Conservation (phyloP, 2,113 vertebrate genomes). For the Crotalus tigris region DNA sequence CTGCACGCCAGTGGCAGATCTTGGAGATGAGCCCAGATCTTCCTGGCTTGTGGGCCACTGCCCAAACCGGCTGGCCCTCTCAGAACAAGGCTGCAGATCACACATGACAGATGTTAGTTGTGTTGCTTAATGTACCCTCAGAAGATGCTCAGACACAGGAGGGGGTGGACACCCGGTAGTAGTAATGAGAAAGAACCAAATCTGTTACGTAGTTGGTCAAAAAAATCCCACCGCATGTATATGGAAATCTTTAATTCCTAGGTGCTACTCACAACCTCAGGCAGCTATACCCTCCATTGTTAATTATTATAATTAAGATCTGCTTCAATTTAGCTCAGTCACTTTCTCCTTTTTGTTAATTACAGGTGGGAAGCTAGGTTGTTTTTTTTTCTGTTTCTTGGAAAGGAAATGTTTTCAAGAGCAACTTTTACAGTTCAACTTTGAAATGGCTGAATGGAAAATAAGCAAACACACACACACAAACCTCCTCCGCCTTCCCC, state of each 20-base stretch:
- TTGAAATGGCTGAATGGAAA: neutral
- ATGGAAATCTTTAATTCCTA: constrained; percentile 18
- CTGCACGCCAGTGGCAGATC: neutral
- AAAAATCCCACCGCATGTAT: neutral
- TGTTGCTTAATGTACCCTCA: constrained; percentile 11
- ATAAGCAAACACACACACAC: neutral
- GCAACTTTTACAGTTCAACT: neutral
- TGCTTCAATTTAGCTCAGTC: neutral
- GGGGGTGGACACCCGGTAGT: neutral
- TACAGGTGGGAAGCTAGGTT: neutral
- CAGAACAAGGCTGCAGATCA: constrained; percentile 17
- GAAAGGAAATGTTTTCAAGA: neutral
- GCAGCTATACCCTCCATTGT: constrained; percentile 40
- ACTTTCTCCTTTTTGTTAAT: constrained; percentile 17
- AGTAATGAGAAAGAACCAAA: neutral
- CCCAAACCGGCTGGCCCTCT: neutral
- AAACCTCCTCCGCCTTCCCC: fast-evolving
- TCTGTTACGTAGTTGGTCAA: neutral
- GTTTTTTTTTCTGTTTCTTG: neutral
- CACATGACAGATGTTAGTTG: constrained; percentile 14
- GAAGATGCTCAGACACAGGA: neutral
- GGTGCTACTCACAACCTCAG: constrained; percentile 7
- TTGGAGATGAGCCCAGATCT: constrained; percentile 20
- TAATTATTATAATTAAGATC: constrained; percentile 56
- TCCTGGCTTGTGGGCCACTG: constrained; percentile 14